These are phyloP conservation scores for Galendromus occidentalis DNA, from an alignment of 1,140 invertebrate species.

Conservation along the genomic window DNA sequence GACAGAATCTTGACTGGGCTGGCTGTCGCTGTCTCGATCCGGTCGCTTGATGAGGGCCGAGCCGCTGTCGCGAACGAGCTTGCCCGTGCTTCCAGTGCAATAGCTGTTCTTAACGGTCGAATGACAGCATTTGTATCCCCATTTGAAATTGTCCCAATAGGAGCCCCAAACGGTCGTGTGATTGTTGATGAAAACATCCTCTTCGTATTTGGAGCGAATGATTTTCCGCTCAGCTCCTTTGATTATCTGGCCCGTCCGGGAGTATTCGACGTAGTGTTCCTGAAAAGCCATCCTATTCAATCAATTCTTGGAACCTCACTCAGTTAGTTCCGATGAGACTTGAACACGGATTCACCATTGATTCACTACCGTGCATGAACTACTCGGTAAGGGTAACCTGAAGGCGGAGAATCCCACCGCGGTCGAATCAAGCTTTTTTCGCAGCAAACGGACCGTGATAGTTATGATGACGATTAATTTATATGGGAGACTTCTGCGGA, in stretches of 20 bases:
- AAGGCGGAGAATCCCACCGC: conserved; percentile 4
- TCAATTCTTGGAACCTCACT: neutral
- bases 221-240: conserved; percentile 68
- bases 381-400: too few species aligned
- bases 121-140: conserved; percentile 93
- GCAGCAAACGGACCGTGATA: conserved; percentile 2
- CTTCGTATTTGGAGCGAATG: conserved; percentile 75
- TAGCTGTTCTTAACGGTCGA: conserved; percentile 62
- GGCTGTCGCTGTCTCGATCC: too few species aligned
- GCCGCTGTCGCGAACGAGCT: conserved; percentile 22
- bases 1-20: too few species aligned
- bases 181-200: conserved; percentile 78
- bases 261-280: conserved; percentile 90
- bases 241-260: conserved; percentile 62
- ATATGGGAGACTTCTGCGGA: neutral
- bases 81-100: conserved; percentile 55
- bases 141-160: conserved; percentile 69
- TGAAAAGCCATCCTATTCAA: conserved; percentile 17
- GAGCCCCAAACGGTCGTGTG: conserved; percentile 89
- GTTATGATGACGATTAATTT: neutral
- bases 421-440: too few species aligned
- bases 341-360: too few species aligned
- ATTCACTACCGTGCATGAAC: too few species aligned
- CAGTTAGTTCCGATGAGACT: too few species aligned
- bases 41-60: too few species aligned